Percentiles rank a stretch among this genome's conserved stretches.
These are phyloP conservation scores for Chaetogeoica ovagalla DNA, from an alignment of 2,888 invertebrate species.

Conservation along the genomic window DNA sequence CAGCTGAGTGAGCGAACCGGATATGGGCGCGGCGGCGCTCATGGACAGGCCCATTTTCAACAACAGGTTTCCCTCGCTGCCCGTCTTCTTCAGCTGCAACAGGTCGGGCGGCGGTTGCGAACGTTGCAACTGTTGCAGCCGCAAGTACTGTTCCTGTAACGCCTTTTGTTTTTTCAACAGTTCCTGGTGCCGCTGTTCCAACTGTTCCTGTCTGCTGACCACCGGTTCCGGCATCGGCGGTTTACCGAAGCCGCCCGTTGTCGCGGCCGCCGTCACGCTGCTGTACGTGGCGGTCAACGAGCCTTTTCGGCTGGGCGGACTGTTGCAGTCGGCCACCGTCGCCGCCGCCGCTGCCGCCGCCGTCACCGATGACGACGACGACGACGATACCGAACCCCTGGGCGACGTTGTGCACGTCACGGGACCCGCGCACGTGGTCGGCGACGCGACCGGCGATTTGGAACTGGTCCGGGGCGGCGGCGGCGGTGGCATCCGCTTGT, in stretches of 20 bases:
- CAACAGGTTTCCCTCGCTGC: constrained; percentile 83
- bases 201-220: constrained; percentile 69
- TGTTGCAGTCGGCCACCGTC: constrained; percentile 44
- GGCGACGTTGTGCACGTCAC: constrained; percentile 67
- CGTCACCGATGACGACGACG: constrained; percentile 59
- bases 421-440: constrained; percentile 73
- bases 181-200: constrained; percentile 86
- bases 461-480: constrained; percentile 90
- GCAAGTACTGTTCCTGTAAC: constrained; percentile 87
- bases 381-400: constrained; percentile 27
- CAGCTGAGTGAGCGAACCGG: constrained; percentile 69
- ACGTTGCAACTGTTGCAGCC: constrained; percentile 83
- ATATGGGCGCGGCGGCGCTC: constrained; percentile 63
- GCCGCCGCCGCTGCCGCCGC: constrained; percentile 27
- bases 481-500: constrained; percentile 82
- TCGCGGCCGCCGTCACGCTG: not conserved
- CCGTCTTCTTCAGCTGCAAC: constrained; percentile 75
- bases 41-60: constrained; percentile 79
- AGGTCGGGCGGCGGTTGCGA: constrained; percentile 67
- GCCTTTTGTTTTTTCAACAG: constrained; percentile 83
- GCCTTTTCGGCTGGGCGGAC: constrained; percentile 55
- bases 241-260: constrained; percentile 58
- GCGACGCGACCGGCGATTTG: constrained; percentile 83
- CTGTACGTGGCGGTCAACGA: constrained; percentile 57
- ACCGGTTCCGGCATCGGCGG: constrained; percentile 56